Base-by-base conservation (phyloP, 2,797 vertebrate genomes). In the Pterois miles region DNA sequence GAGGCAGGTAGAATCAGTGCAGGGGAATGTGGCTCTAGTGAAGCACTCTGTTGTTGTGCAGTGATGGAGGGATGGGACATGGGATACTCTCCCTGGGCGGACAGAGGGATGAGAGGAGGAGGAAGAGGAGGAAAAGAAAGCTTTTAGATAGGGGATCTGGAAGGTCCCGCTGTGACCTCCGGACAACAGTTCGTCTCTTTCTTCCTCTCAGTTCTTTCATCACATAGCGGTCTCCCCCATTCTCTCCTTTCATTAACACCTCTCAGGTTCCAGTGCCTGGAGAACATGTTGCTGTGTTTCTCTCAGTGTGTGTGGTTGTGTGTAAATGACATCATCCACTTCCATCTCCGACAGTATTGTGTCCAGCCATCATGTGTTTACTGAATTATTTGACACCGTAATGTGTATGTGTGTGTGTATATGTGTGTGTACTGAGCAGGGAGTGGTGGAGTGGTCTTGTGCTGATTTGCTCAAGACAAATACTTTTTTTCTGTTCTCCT, bases 71-170 rank as follows among this genome's bases (percentile, higher is more conserved):
- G 67, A 81, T 56, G 33, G 33, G 84, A 90, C 80, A 93, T 36
- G 29, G 74, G 87, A 91, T 89, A 87, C 80, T 71, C 78, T 81
- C 76, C 50, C 34, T n/a, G 67, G 86, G 69, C 18, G 1, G 52
- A 82, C 43, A 62, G 73, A 69, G 57, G 65, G 67, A 72, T 22
- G 68, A 72, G 50, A 50, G 71, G 60, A 74, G 68, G 36, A 63
- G 48, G 59, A 65, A 12, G 36, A 40, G 34, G 34, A 36, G 43
- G 43, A 46, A 67, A 74, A 74, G 67, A 86, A 82, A 88, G 84
- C 81, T 88, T 81, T 86, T 34, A 71, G 65, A 78, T 23, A 18
- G 64, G 71, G 70, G 79, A 60, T 79, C 65, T 72, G 71, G 71
- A 78, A 53, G 71, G 54, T 57, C 66, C 67, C 5, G 31, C 56